A percentile compares a stretch with the other conserved stretches of the same genome.
Conservation (phyloP, 2,113 vertebrate genomes). For the Barnardius zonarius region DNA sequence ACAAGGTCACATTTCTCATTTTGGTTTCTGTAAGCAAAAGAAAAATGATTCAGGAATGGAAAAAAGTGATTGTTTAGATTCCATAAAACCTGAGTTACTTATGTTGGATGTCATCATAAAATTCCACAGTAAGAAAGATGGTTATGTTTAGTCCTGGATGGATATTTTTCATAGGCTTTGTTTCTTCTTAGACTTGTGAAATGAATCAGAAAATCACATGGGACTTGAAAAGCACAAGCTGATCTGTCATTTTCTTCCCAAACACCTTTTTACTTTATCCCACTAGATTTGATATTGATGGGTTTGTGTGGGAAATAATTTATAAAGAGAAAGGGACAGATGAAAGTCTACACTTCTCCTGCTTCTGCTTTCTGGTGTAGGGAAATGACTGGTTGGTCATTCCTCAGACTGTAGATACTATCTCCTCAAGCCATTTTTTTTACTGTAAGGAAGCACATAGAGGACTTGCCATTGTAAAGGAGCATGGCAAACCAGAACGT, state of each 20-base stretch:
- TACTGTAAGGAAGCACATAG: neutral
- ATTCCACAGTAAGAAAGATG: neutral
- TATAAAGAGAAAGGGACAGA: neutral
- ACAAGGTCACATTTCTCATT: constrained; percentile 9
- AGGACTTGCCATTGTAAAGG: neutral
- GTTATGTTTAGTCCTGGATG: neutral
- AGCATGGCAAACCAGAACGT: neutral
- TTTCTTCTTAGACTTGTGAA: constrained; percentile 2
- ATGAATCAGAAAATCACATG: neutral
- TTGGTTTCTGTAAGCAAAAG: constrained; percentile 13
- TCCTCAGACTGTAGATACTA: neutral
- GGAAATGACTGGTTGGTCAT: neutral
- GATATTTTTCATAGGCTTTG: neutral
- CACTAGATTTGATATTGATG: neutral
- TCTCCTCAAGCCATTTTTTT: neutral
- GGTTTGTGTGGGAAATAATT: neutral
- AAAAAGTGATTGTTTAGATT: neutral
- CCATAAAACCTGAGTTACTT: neutral
- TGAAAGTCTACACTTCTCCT: neutral
- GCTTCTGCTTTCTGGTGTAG: neutral
- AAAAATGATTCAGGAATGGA: neutral
- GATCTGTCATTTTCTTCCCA: neutral
- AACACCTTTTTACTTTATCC: neutral
- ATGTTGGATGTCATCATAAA: neutral
- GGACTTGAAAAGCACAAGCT: neutral